phyloP scores from a whole-genome alignment of 2,797 vertebrate species.

The Galagoides demidoff region DNA sequence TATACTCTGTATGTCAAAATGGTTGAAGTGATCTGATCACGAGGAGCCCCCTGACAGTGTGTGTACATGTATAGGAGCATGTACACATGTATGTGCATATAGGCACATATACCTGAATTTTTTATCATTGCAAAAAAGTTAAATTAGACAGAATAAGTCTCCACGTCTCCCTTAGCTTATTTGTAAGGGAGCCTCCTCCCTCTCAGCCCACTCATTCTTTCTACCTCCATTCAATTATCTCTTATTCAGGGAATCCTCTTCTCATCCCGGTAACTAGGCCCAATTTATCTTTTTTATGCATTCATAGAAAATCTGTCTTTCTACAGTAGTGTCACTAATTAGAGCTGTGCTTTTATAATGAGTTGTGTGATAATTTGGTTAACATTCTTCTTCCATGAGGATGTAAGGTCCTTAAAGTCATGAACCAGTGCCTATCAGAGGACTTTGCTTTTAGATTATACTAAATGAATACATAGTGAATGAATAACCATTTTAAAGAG shows the following conservation, averaged over 20 bases:
- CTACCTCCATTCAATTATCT: not conserved
- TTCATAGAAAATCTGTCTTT: constrained; percentile 31
- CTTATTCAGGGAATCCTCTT: not conserved
- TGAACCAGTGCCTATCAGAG: not conserved
- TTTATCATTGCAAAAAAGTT: not conserved
- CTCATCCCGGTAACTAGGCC: not conserved
- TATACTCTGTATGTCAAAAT: not conserved
- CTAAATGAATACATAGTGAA: not conserved
- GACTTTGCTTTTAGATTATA: not conserved
- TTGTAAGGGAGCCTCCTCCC: not conserved
- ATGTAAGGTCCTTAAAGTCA: not conserved
- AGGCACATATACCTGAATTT: not conserved
- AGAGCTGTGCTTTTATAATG: constrained; percentile 18
- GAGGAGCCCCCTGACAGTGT: not conserved
- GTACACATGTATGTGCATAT: too few relatives aligned
- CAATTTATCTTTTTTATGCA: not conserved
- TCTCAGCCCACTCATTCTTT: not conserved
- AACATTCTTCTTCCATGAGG: not conserved
- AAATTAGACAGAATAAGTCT: not conserved
- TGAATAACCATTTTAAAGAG: not conserved
- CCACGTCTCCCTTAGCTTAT: not conserved
- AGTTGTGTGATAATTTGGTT: not conserved
- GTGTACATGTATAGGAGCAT: not conserved
- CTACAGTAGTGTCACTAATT: not conserved
- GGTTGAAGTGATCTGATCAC: not conserved